These are phyloP conservation scores for Hypomecis atomaria DNA, from an alignment of 2,888 invertebrate species.

Conservation along the genomic window DNA sequence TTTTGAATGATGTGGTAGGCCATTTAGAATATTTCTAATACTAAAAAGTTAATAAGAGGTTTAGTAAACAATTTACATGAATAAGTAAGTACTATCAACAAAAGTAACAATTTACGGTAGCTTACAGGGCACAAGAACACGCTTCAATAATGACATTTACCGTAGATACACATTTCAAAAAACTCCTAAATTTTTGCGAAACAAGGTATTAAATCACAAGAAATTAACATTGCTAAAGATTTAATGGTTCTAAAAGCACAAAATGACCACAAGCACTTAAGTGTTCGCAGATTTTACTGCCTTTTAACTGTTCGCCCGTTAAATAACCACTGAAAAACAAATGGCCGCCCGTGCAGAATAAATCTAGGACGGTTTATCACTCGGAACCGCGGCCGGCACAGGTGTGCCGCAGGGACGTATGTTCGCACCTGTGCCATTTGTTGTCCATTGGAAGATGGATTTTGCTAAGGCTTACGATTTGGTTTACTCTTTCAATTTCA, in stretches of 20 bases:
- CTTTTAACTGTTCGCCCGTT: slow-evolving; percentile 58
- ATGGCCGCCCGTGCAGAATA: slow-evolving; percentile 66
- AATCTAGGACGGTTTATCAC: slow-evolving; percentile 76
- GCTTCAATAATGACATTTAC: too few relatives aligned
- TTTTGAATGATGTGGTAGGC: too few relatives aligned
- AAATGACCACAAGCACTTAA: slow-evolving; percentile 55
- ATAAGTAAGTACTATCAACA: too few relatives aligned
- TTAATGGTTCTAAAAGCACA: neutral
- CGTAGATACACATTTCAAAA: too few relatives aligned
- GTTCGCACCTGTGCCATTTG: slow-evolving; percentile 53
- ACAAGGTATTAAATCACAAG: neutral
- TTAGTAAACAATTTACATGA: too few relatives aligned
- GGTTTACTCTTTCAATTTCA: too few relatives aligned
- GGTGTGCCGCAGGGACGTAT: slow-evolving; percentile 56
- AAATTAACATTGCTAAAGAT: neutral
- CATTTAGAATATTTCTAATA: too few relatives aligned
- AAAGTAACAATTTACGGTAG: too few relatives aligned
- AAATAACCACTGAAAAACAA: slow-evolving; percentile 69
- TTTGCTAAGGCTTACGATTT: neutral
- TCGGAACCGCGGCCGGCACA: slow-evolving; percentile 55
- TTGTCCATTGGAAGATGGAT: slow-evolving; percentile 28
- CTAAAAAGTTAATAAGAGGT: too few relatives aligned
- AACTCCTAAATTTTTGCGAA: too few relatives aligned
- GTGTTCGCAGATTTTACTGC: slow-evolving; percentile 57
- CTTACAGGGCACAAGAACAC: too few relatives aligned